phyloP scores from a whole-genome alignment of 2,797 vertebrate genomes.

The Pangasius larnaudii region DNA sequence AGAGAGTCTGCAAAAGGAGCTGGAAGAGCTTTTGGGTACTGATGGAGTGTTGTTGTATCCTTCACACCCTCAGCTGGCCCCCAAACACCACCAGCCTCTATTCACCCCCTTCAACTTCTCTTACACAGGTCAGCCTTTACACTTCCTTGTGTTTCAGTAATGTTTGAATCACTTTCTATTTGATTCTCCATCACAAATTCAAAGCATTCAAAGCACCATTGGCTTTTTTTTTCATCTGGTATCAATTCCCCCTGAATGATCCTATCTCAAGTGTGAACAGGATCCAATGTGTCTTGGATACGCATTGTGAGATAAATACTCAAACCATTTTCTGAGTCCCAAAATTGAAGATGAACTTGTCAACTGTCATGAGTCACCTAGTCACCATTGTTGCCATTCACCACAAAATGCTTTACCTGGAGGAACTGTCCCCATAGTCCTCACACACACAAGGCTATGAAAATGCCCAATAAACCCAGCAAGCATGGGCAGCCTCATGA shows the following conservation, averaged over 20 bases:
- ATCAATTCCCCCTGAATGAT: too few relatives aligned
- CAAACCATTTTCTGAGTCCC: not conserved
- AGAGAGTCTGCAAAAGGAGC: constrained; percentile 78
- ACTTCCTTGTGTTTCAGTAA: not conserved
- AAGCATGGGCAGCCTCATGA: not conserved
- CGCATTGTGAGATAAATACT: not conserved
- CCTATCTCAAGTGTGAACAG: not conserved
- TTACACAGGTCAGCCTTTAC: constrained; percentile 81
- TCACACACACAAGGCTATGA: not conserved
- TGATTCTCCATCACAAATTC: not conserved
- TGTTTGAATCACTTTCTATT: not conserved
- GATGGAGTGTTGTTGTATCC: constrained; percentile 88
- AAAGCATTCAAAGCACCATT: not conserved
- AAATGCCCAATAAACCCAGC: not conserved
- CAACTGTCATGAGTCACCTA: not conserved
- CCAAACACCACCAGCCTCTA: constrained; percentile 84
- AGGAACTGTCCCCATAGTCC: not conserved
- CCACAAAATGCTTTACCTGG: not conserved
- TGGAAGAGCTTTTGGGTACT: constrained; percentile 81
- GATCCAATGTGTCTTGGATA: not conserved
- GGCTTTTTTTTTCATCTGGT: not conserved
- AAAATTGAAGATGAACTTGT: not conserved
- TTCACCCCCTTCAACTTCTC: constrained; percentile 86
- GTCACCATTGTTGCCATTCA: not conserved
- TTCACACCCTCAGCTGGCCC: constrained; percentile 83